phyloP scores from a whole-genome alignment of 2,888 invertebrate genomes.

The Crossocerus cetratus region DNA sequence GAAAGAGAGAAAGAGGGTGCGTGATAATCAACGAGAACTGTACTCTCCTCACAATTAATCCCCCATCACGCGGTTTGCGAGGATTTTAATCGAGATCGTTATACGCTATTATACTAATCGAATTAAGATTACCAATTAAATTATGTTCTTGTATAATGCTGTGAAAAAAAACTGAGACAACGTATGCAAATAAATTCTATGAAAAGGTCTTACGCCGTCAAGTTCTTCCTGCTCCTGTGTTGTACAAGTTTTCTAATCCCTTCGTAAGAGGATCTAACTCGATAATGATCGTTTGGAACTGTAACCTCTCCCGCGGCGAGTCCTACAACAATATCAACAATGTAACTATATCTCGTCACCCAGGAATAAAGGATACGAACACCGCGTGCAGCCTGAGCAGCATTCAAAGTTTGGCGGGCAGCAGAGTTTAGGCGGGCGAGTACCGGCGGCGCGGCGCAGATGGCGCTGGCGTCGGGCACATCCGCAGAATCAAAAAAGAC shows the following conservation, averaged over 20 bases:
- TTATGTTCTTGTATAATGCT: constrained; percentile 59
- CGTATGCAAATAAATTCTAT: constrained; percentile 58
- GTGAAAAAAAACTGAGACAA: constrained; percentile 50
- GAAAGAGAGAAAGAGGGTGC: constrained; percentile 6
- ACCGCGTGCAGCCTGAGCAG: too few species aligned
- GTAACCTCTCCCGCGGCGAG: background rate
- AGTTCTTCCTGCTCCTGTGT: background rate
- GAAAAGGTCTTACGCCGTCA: constrained; percentile 27
- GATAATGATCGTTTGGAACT: background rate
- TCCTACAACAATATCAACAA: background rate
- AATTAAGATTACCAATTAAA: constrained; percentile 47
- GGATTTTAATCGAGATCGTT: constrained; percentile 43
- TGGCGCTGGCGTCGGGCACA: constrained; percentile 58
- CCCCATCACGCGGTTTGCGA: constrained; percentile 49
- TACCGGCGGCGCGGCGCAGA: constrained; percentile 44
- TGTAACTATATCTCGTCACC: background rate
- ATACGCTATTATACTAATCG: constrained; percentile 46
- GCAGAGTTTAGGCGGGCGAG: too few species aligned
- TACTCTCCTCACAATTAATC: constrained; percentile 47
- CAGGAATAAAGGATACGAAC: too few species aligned
- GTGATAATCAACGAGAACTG: constrained; percentile 35
- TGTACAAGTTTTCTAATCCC: background rate
- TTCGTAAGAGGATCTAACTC: background rate
- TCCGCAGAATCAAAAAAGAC: constrained; percentile 75
- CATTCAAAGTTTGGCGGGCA: constrained; percentile 34